These are phyloP conservation scores for Sinonovacula constricta DNA, from an alignment of 1,140 invertebrate genomes.

Conservation along the genomic window DNA sequence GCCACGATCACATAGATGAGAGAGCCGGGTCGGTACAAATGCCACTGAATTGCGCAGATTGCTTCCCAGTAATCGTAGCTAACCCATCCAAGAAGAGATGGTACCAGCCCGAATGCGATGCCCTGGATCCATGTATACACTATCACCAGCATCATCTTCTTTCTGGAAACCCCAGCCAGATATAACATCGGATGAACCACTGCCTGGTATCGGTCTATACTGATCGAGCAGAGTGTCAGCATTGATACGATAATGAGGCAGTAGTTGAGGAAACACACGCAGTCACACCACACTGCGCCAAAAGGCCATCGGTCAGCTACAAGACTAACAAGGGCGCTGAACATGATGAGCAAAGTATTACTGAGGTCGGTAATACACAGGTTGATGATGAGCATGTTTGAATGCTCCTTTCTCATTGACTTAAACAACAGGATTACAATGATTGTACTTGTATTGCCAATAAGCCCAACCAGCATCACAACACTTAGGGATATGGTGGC, in stretches of 20 bases:
- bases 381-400: slow-evolving; percentile 74
- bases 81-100: slow-evolving; percentile 70
- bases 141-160: slow-evolving; percentile 58
- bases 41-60: slow-evolving; percentile 77
- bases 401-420: slow-evolving; percentile 64
- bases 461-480: slow-evolving; percentile 59
- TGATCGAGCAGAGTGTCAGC: slow-evolving; percentile 76
- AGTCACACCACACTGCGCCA: slow-evolving; percentile 60
- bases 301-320: slow-evolving; percentile 63
- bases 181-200: slow-evolving; percentile 71
- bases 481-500: slow-evolving; percentile 53
- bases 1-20: slow-evolving; percentile 74
- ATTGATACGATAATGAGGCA: slow-evolving; percentile 77
- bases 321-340: slow-evolving; percentile 62
- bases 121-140: slow-evolving; percentile 72
- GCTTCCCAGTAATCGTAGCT: slow-evolving; percentile 78
- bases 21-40: slow-evolving; percentile 55
- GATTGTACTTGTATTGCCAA: slow-evolving; percentile 73
- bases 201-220: slow-evolving; percentile 74
- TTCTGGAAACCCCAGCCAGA: slow-evolving; percentile 54
- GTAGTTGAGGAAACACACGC: slow-evolving; percentile 75
- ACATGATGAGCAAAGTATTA: slow-evolving; percentile 73
- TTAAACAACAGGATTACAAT: slow-evolving; percentile 55
- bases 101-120: slow-evolving; percentile 65
- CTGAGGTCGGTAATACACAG: slow-evolving; percentile 72